phyloP scores from a whole-genome alignment of 2,888 invertebrate species.

The Clostera curtula region DNA sequence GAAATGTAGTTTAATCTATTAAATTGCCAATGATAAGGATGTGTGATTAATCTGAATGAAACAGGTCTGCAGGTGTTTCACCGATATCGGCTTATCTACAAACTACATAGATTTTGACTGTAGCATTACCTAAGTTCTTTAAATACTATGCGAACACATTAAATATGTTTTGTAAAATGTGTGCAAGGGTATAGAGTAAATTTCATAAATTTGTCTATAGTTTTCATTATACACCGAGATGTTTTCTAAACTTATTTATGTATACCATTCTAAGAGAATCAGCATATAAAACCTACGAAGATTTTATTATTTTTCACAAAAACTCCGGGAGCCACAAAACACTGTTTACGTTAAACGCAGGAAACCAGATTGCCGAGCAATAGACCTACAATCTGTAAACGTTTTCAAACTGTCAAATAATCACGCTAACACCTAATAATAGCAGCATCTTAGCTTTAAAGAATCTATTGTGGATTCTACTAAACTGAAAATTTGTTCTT shows the following conservation, averaged over 20 bases:
- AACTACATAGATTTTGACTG: no score
- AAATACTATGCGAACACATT: no score
- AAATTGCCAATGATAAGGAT: no score
- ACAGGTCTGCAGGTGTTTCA: no score
- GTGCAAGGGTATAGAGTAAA: no score
- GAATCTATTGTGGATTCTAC: conserved; percentile 56
- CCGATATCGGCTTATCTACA: no score
- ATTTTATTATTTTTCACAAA: conserved; percentile 48
- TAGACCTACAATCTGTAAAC: conserved; percentile 61
- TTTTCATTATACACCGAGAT: conserved; percentile 2
- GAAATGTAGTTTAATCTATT: no score
- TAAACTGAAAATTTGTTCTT: conserved; percentile 32
- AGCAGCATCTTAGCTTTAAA: conserved; percentile 60
- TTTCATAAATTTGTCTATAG: not conserved
- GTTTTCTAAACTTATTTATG: conserved; percentile 21
- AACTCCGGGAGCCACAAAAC: conserved; percentile 42
- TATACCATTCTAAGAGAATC: conserved; percentile 35
- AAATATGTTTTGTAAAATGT: no score
- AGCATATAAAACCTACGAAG: conserved; percentile 38
- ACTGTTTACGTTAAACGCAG: conserved; percentile 65
- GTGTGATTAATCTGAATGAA: no score
- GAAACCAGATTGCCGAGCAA: conserved; percentile 71
- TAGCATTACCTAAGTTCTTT: no score
- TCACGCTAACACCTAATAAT: conserved; percentile 71
- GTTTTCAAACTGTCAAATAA: conserved; percentile 75